Base-by-base conservation (phyloP, 2,797 vertebrate species). In the Arctocebus calabarensis region DNA sequence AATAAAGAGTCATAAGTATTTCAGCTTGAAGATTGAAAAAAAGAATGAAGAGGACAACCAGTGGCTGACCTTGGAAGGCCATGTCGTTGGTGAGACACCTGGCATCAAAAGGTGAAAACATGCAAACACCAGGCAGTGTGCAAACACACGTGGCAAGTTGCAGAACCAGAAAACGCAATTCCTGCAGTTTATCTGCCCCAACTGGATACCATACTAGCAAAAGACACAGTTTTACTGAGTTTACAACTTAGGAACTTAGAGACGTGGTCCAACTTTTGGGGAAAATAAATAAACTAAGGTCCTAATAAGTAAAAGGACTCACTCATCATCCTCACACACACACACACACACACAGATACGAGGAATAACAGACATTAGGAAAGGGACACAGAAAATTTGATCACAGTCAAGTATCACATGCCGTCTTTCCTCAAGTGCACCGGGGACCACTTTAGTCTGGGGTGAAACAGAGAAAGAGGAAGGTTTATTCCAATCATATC, bases 141-240 rank as follows among this genome's bases (percentile, higher is more conserved):
- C 89, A 92, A 93, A 88, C n/a, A 70, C 68, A 55, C 64, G 81
- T 78, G 71, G 88, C 90, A 77, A 83, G 61, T 73, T 79, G 86
- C n/a, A 25, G 87, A 73, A 32, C 27, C 88, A 27, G 52, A 19
- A 48, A 81, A 71, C 79, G 40, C 37, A 34, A 20, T 27, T 70
- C 66, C 59, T 77, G 78, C 37, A 23, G 20, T 32, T 78, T 52
- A 48, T 84, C 73, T 81, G 75, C 32, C 84, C 40, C n/a, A 29
- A 68, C n/a, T 88, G 89, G 45, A 66, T 77, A 25, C 25, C 29
- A 59, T 25, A 29, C 91, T 70, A 68, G 55, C 71, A 64, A 88
- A 73, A 73, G 66, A 83, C 0, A 2, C n/a, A 84, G 43, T 68
- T 91, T 32, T 91, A 70, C 85, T 62, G 75, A 27, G 57, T 37